phyloP scores from a whole-genome alignment of 2,797 vertebrate species.

The Sebastes alutus region DNA sequence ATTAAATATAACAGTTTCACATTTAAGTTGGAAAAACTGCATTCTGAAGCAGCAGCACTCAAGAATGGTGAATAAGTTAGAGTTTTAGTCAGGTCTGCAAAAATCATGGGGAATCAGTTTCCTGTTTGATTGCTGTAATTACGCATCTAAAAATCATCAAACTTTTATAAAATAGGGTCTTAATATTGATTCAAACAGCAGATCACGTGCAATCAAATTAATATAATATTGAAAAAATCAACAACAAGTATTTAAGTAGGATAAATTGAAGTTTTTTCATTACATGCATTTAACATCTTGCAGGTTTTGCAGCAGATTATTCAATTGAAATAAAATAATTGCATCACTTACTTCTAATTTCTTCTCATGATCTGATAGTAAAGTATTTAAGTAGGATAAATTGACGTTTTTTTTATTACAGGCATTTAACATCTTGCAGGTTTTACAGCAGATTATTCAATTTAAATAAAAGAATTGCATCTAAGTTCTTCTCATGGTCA shows the following conservation, averaged over 20 bases:
- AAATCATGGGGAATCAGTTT: slow-evolving; percentile 32
- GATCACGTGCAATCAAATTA: background rate
- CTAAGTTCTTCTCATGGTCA: no score
- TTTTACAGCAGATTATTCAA: background rate
- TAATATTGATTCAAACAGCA: background rate
- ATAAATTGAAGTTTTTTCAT: background rate
- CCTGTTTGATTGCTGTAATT: slow-evolving; percentile 29
- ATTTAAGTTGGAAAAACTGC: background rate
- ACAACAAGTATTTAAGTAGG: background rate
- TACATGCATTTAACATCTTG: background rate
- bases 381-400: background rate
- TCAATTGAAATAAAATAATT: background rate
- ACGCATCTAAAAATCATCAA: background rate
- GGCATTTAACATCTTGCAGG: background rate
- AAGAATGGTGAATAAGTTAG: background rate
- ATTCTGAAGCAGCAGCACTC: background rate
- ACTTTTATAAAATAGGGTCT: background rate
- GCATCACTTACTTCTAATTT: no score
- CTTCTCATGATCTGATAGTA: no score
- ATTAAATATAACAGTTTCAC: background rate
- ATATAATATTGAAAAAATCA: background rate
- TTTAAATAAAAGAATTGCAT: background rate
- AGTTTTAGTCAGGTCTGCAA: slow-evolving; percentile 22
- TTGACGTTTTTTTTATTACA: background rate
- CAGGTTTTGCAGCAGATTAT: background rate